Evolutionary conservation across 2,888 invertebrate genomes (phyloP).

Genomic region (Miltochrista miniata): DNA sequence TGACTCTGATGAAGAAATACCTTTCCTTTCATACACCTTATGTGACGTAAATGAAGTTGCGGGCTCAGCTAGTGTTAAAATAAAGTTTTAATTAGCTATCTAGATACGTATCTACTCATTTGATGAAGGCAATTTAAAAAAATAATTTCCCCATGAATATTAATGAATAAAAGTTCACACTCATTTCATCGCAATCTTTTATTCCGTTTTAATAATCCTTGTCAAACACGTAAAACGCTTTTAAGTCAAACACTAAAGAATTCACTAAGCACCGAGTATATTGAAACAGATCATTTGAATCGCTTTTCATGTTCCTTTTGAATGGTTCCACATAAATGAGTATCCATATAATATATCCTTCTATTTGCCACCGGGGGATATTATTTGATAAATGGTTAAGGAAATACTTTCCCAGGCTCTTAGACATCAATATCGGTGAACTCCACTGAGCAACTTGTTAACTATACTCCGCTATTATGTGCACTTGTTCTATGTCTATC

Average conservation of each 20-base stretch:
- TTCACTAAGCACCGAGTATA: not conserved
- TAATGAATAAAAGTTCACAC: slow-evolving; percentile 66
- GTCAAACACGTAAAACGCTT: not conserved
- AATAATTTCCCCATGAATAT: slow-evolving; percentile 73
- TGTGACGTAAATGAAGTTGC: too few species aligned
- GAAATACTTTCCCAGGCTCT: too few species aligned
- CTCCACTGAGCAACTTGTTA: too few species aligned
- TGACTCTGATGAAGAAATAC: too few species aligned
- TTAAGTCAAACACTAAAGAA: not conserved
- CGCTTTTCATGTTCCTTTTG: not conserved
- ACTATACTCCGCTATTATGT: too few species aligned
- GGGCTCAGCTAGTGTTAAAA: too few species aligned
- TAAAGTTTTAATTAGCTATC: too few species aligned
- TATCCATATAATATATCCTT: not conserved
- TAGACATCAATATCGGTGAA: too few species aligned
- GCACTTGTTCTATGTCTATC: too few species aligned
- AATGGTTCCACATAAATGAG: not conserved
- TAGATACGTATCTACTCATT: too few species aligned
- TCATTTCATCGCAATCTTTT: slow-evolving; percentile 59
- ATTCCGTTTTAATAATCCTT: slow-evolving; percentile 60
- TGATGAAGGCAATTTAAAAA: too few species aligned
- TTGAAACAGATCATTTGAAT: slow-evolving; percentile 1
- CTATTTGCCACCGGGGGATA: not conserved
- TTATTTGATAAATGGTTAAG: not conserved
- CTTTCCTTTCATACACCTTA: too few species aligned